phyloP scores from a whole-genome alignment of 1,140 invertebrate species.

The Meloidogyne exigua region DNA sequence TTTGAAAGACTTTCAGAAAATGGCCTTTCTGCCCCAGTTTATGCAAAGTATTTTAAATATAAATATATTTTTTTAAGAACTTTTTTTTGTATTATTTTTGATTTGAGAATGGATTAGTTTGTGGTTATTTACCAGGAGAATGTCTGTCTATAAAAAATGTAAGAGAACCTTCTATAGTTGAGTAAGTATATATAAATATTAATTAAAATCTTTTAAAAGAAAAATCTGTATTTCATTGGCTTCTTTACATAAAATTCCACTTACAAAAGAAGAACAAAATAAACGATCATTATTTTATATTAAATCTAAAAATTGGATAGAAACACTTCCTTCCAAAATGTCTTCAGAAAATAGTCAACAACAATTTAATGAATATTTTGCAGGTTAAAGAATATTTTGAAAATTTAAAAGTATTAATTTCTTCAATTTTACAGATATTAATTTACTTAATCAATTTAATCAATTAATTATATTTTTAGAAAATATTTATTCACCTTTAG shows the following conservation, averaged over 20 bases:
- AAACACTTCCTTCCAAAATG: conserved; percentile 65
- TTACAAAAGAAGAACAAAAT: conserved; percentile 50
- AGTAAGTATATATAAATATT: conserved; percentile 44
- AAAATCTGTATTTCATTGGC: conserved; percentile 79
- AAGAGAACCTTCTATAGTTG: conserved; percentile 70
- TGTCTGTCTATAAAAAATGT: conserved; percentile 75
- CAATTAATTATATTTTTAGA: conserved; percentile 14
- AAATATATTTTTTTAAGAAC: not conserved
- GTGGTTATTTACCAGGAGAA: conserved; percentile 82
- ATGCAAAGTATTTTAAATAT: conserved; percentile 71
- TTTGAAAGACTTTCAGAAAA: conserved; percentile 74
- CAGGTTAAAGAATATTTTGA: not conserved
- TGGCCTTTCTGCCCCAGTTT: conserved; percentile 79
- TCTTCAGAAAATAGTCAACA: conserved; percentile 10
- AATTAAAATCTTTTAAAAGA: conserved; percentile 35
- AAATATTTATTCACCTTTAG: conserved; percentile 67
- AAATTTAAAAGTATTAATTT: not conserved
- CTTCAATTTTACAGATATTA: conserved; percentile 10
- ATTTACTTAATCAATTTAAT: conserved; percentile 22
- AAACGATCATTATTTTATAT: conserved; percentile 72
- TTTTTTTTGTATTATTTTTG: not conserved
- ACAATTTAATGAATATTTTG: conserved; percentile 45
- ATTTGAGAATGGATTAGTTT: conserved; percentile 89
- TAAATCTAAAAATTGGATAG: conserved; percentile 75
- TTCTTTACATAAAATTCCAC: conserved; percentile 70